Evolutionary conservation across 2,797 vertebrate species (phyloP).

Genomic region (Prunella strophiata): DNA sequence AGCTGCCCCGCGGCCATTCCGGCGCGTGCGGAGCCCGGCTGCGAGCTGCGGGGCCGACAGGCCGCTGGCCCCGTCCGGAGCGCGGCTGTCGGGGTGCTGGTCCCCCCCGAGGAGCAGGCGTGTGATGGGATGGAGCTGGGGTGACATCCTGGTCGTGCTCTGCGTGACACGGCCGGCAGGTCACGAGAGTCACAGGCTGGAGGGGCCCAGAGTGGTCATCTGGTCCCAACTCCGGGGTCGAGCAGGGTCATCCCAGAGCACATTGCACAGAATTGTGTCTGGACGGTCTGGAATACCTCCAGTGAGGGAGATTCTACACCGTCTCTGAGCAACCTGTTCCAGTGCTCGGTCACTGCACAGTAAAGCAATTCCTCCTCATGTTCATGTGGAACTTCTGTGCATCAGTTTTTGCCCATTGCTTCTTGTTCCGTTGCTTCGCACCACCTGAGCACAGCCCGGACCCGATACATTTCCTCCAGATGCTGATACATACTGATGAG

Average conservation of each 20-base stretch:
- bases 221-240: rapidly evolving
- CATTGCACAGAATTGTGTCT: neutral
- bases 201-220: too few relatives aligned
- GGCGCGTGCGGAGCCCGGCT: too few relatives aligned
- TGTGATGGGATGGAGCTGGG: neutral
- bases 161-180: neutral
- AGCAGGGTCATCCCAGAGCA: neutral
- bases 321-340: neutral
- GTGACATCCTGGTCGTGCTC: neutral
- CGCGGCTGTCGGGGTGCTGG: neutral
- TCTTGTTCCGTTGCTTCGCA: neutral
- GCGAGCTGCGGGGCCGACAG: neutral
- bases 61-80: rapidly evolving
- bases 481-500: neutral
- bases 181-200: neutral
- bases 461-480: neutral
- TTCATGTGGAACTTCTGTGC: neutral
- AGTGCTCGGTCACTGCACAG: neutral
- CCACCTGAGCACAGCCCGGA: neutral
- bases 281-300: too few relatives aligned
- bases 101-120: neutral
- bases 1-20: too few relatives aligned
- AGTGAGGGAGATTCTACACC: neutral
- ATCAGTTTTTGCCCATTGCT: rapidly evolving
- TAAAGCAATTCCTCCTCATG: neutral